Evolutionary conservation across 2,113 vertebrate species (phyloP), one percentile per base, ranked within the genome.

Genomic region (Lepisosteus osseus): DNA sequence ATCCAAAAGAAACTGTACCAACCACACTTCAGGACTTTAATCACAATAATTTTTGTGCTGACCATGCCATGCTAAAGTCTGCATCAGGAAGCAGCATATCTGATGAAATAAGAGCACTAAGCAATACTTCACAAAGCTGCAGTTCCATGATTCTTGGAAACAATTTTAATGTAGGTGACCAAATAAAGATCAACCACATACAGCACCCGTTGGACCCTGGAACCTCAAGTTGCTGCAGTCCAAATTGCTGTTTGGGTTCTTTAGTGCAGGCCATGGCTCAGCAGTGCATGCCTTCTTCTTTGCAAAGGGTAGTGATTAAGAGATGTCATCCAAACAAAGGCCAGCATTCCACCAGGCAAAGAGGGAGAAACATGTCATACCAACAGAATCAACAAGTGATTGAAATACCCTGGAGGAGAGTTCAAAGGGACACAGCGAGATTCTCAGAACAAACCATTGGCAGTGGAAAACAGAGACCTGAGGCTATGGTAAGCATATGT

Each of bases 121-220:
- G 12, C 14, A 59, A n/a, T 13, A 59, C 12, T 6, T n/a, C 57
- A 59, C 57, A 59, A 59, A n/a, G 57, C 4, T n/a, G 14, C n/a
- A 59, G 2, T 13, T 59, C n/a, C 5, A 13, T n/a, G 12, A 8
- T n/a, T 15, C n/a, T 15, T 59, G 57, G 57, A 59, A 59, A 13
- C 1, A 11, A 59, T 9, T 13, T 3, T 59, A 59, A 59, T 59
- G 57, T 5, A n/a, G 57, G 3, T 59, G 3, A 55, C 3, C 55
- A 68, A 78, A 70, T 9, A n/a, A 70, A 63, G 4, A 70, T 45
- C 55, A 74, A 57, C 80, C 76, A 73, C 74, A 79, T 75, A 75
- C 78, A 74, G 2, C 42, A 0, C 15, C 82, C 66, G 55, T 72
- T 59, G n/a, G 78, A n/a, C 74, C 78, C 14, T 67, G 40, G 71